phyloP scores from a whole-genome alignment of 2,888 invertebrate genomes.

The Drosophila merina region DNA sequence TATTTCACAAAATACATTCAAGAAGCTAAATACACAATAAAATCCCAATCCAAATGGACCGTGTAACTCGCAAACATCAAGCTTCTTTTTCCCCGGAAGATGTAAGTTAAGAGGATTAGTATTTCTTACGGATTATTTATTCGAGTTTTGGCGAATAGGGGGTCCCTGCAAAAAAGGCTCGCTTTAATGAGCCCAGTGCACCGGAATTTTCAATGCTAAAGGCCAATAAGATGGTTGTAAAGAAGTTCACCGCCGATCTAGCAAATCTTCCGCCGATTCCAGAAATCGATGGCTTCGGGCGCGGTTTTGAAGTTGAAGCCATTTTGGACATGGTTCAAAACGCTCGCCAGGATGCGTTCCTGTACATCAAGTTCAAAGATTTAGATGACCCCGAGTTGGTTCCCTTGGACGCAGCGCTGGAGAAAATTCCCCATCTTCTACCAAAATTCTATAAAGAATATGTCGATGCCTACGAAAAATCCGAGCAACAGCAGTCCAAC shows the following conservation, averaged over 20 bases:
- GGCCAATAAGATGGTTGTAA: neutral
- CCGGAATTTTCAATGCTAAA: neutral
- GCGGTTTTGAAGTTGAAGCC: constrained; percentile 6
- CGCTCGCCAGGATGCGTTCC: neutral
- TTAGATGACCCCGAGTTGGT: constrained; percentile 12
- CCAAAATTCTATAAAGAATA: constrained; percentile 21
- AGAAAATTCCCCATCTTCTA: neutral
- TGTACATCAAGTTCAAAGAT: constrained; percentile 2
- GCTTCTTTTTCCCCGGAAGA: neutral
- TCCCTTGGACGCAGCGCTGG: neutral
- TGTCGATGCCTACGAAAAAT: neutral
- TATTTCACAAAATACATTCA: constrained; percentile 1
- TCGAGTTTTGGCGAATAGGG: neutral
- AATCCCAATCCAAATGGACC: neutral
- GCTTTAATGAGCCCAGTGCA: neutral
- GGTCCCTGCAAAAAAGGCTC: neutral
- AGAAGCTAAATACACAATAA: neutral
- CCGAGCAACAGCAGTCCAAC: neutral
- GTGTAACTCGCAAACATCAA: neutral
- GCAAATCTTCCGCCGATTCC: constrained; percentile 1
- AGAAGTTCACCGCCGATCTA: constrained; percentile 9
- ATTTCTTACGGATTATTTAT: neutral
- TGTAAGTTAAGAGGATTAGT: constrained; percentile 1
- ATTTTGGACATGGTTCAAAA: constrained; percentile 10
- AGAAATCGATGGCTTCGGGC: constrained; percentile 6